Evolutionary conservation across 2,888 invertebrate genomes (phyloP).

Genomic region (Brachyopa scutellaris): DNA sequence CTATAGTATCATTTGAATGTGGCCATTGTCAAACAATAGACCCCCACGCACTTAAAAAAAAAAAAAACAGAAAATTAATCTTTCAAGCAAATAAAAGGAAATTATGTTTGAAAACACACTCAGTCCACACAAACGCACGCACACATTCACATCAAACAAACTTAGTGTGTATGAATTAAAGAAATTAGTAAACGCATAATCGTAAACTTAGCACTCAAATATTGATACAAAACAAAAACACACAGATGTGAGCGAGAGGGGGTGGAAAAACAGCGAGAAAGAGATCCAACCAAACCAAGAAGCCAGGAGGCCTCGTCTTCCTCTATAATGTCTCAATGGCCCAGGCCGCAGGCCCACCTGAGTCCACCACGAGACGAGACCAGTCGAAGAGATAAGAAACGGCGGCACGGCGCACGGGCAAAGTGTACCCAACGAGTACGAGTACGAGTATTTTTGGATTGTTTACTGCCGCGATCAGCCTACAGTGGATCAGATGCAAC

Average conservation of each 20-base stretch:
- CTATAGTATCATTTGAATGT: conserved; percentile 14
- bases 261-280: neutral
- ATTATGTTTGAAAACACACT: conserved; percentile 21
- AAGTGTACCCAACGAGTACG: conserved; percentile 34
- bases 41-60: conserved; percentile 11
- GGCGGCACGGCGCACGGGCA: conserved; percentile 16
- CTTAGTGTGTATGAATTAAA: conserved; percentile 44
- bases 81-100: conserved; percentile 25
- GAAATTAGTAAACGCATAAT: conserved; percentile 50
- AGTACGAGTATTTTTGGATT: conserved; percentile 47
- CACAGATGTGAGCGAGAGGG: neutral
- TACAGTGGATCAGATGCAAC: neutral
- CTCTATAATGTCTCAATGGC: conserved; percentile 54
- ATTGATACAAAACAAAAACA: conserved; percentile 24
- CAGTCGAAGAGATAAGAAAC: conserved; percentile 7
- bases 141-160: conserved; percentile 29
- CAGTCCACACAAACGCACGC: neutral
- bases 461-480: conserved; percentile 34
- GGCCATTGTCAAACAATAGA: conserved; percentile 11
- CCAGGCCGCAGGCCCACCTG: neutral
- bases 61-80: conserved; percentile 14
- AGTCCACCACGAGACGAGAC: neutral
- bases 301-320: conserved; percentile 14
- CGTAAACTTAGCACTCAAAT: conserved; percentile 57
- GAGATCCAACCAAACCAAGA: conserved; percentile 8